These are phyloP conservation scores for Neotoxoptera formosana DNA, from an alignment of 1,140 invertebrate genomes.

Conservation along the genomic window DNA sequence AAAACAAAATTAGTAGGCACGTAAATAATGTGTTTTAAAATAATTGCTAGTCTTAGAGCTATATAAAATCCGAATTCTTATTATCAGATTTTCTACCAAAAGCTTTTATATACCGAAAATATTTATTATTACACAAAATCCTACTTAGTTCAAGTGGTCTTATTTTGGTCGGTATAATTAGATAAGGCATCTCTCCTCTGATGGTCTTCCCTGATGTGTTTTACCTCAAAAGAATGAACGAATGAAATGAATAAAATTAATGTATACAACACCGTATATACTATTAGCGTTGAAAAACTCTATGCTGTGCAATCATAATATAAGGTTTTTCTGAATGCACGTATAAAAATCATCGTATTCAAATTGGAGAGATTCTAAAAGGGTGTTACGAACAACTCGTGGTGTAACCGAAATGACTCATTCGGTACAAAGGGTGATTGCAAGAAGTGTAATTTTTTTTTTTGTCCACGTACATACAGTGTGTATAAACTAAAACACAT, in stretches of 20 bases:
- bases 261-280: background rate
- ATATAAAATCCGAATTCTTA: background rate
- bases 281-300: background rate
- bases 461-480: constrained; percentile 33
- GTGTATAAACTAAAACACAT: constrained; percentile 42
- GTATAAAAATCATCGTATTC: constrained; percentile 48
- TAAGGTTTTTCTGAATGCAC: background rate
- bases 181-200: background rate
- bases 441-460: constrained; percentile 52
- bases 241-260: background rate
- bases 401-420: constrained; percentile 51
- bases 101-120: background rate
- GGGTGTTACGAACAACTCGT: constrained; percentile 33
- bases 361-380: constrained; percentile 31
- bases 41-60: background rate
- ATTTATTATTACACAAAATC: background rate
- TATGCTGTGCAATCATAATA: background rate
- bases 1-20: background rate
- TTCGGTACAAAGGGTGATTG: constrained; percentile 44
- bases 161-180: background rate
- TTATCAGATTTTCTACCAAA: background rate
- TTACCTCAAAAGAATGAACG: constrained; percentile 16
- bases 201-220: background rate
- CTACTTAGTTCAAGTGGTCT: background rate
- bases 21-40: background rate